Base-by-base conservation (phyloP, 2,113 vertebrate genomes). In the Tachuris rubrigastra region DNA sequence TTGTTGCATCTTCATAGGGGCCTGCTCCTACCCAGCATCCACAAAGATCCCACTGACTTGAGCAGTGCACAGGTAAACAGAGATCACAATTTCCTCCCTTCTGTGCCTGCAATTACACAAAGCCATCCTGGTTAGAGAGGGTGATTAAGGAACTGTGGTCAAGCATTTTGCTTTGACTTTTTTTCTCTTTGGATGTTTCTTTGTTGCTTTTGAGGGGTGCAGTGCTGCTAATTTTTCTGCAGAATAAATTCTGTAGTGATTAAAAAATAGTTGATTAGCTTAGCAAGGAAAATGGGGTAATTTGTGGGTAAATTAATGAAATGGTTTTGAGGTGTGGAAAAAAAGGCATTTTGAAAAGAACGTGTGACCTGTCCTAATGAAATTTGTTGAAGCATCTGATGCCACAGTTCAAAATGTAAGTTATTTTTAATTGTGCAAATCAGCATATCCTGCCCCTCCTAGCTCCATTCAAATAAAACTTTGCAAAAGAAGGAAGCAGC, bases 391-490 rank as follows among this genome's bases (percentile, higher is more conserved):
- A 84, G 49, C 41, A 78, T 81, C 72, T 37, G 39, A 80, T 91
- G 79, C n/a, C 52, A 63, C 58, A 62, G 78, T 79, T 87, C 31
- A 90, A 89, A 65, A 14, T 67, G 1, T 85, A 73, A 93, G 93
- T 93, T 95, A 85, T 91, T 96, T 96, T 95, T 90, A 93, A 63
- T 91, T 67, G 91, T 92, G 91, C 87, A 87, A 52, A 95, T 94
- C 65, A 85, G 59, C 44, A 30, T 94, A 85, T 87, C 86, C 93
- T 94, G 87, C 46, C 81, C 60, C 37, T 92, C 74, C 53, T 73
- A 50, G 71, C 44, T 91, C 56, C 60, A 85, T 92, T 95, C 60
- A 91, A 75, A 75, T 93, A 77, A 16, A 55, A 35, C 44, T 93
- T 91, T 56, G 69, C 79, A 60, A 92, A 78, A 94, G 68, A 91